Conservation (phyloP, 2,888 invertebrate genomes). For the Eristalinus aeneus region DNA sequence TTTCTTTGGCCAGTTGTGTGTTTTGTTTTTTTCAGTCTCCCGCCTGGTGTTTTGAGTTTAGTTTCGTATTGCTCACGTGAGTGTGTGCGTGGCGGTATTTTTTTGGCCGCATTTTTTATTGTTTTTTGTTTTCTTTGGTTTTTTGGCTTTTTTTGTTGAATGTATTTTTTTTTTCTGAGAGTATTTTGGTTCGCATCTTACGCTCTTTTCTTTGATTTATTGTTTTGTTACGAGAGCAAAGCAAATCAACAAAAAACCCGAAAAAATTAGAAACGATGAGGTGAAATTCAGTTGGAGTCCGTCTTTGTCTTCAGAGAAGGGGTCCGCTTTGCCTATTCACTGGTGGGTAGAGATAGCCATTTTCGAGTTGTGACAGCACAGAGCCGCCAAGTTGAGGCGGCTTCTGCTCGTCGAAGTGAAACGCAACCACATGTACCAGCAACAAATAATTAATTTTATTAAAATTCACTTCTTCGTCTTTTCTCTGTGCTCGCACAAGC, state of each 20-base stretch:
- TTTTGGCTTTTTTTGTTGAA: slow-evolving; percentile 2
- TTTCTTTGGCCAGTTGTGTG: slow-evolving; percentile 43
- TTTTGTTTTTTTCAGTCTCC: slow-evolving; percentile 24
- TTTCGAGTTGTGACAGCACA: slow-evolving; percentile 52
- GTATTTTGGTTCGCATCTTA: slow-evolving; percentile 53
- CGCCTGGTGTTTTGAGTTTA: slow-evolving; percentile 7
- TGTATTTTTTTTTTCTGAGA: slow-evolving; percentile 20
- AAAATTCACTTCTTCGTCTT: slow-evolving; percentile 33
- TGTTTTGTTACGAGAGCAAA: slow-evolving; percentile 53
- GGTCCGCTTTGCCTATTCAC: slow-evolving; percentile 11
- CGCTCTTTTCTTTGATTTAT: slow-evolving; percentile 60
- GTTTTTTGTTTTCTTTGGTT: background rate
- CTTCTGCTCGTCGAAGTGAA: slow-evolving; percentile 15
- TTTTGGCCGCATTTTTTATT: background rate
- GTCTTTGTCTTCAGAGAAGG: slow-evolving; percentile 48
- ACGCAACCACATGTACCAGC: slow-evolving; percentile 41
- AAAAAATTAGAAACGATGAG: slow-evolving; percentile 33
- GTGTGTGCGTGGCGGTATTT: slow-evolving; percentile 8
- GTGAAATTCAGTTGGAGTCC: slow-evolving; percentile 64
- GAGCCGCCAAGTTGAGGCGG: background rate
- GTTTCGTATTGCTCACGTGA: background rate
- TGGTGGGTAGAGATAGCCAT: slow-evolving; percentile 44
- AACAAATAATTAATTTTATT: slow-evolving; percentile 58
- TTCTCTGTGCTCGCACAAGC: background rate
- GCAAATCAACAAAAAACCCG: background rate